Percentiles rank a stretch among this genome's conserved stretches.
Conservation (phyloP, 2,113 vertebrate species). For the Hemicordylus capensis region DNA sequence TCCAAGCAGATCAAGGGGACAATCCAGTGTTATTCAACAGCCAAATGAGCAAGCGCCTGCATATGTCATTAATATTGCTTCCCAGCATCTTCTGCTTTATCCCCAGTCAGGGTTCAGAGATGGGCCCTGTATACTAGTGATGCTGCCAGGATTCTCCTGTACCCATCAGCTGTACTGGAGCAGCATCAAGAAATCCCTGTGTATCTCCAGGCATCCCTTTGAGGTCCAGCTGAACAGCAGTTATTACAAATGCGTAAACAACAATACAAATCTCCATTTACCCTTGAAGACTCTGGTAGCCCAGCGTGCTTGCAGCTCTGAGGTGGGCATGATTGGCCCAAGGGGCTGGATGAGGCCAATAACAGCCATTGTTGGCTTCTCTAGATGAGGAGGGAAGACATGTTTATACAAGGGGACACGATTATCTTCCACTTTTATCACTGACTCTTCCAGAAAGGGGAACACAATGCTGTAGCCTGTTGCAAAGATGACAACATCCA, state of each 20-base stretch:
- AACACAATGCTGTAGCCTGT: constrained; percentile 81
- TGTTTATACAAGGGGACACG: constrained; percentile 79
- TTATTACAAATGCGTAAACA: not conserved
- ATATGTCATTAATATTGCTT: too few species aligned
- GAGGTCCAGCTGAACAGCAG: too few species aligned
- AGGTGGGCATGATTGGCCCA: constrained; percentile 79
- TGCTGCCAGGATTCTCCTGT: too few species aligned
- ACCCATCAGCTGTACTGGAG: too few species aligned
- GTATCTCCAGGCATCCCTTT: too few species aligned
- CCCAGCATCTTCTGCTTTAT: too few species aligned
- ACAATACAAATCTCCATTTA: constrained; percentile 39
- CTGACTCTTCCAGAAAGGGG: constrained; percentile 77
- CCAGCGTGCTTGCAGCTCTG: constrained; percentile 89
- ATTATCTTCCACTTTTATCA: constrained; percentile 68
- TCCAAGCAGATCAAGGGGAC: too few species aligned
- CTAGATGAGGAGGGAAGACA: constrained; percentile 78
- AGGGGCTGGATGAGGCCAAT: constrained; percentile 78
- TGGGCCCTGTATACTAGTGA: too few species aligned
- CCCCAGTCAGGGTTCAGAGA: too few species aligned
- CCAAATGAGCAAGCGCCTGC: too few species aligned
- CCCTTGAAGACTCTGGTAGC: constrained; percentile 82
- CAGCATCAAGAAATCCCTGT: too few species aligned
- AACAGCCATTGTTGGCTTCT: constrained; percentile 80
- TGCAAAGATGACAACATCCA: constrained; percentile 85
- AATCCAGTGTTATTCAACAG: too few species aligned